These are phyloP conservation scores for Pseudomugil tenellus DNA, from an alignment of 2,797 vertebrate genomes.

Conservation along the genomic window DNA sequence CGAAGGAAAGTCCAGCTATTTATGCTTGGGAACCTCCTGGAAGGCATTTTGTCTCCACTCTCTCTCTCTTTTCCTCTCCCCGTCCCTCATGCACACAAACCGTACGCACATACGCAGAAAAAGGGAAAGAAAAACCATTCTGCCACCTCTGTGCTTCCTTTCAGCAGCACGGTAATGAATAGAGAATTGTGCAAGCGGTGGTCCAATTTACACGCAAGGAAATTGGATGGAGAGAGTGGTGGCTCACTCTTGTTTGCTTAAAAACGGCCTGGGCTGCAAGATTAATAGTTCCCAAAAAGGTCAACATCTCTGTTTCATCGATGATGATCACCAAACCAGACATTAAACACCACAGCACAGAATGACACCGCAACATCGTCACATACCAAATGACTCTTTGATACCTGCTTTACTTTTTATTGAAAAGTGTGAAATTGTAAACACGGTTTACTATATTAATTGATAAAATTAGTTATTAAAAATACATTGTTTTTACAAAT, in stretches of 20 bases:
- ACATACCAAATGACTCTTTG: slow-evolving; percentile 49
- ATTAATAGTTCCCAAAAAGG: slow-evolving; percentile 93
- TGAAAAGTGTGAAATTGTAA: slow-evolving; percentile 13
- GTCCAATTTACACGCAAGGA: slow-evolving; percentile 92
- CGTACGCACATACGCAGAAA: slow-evolving; percentile 48
- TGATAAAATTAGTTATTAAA: neutral
- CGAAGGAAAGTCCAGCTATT: slow-evolving; percentile 70
- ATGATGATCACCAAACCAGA: slow-evolving; percentile 82
- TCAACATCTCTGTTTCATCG: slow-evolving; percentile 87
- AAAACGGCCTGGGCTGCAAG: slow-evolving; percentile 87
- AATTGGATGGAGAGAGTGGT: slow-evolving; percentile 90
- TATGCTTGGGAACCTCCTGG: slow-evolving; percentile 83
- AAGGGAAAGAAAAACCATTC: slow-evolving; percentile 82
- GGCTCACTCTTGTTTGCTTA: slow-evolving; percentile 91
- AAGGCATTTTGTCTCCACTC: slow-evolving; percentile 76
- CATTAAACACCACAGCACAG: slow-evolving; percentile 78
- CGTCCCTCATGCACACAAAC: slow-evolving; percentile 35
- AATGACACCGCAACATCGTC: slow-evolving; percentile 60
- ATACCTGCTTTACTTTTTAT: slow-evolving; percentile 13
- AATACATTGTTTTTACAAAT: neutral
- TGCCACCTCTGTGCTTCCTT: slow-evolving; percentile 92
- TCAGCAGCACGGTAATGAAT: slow-evolving; percentile 93
- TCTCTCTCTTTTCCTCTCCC: slow-evolving; percentile 16
- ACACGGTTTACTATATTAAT: slow-evolving; percentile 1
- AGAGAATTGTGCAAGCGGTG: slow-evolving; percentile 93